phyloP scores from a whole-genome alignment of 2,888 invertebrate species.

The Tolmerus cingulatus region DNA sequence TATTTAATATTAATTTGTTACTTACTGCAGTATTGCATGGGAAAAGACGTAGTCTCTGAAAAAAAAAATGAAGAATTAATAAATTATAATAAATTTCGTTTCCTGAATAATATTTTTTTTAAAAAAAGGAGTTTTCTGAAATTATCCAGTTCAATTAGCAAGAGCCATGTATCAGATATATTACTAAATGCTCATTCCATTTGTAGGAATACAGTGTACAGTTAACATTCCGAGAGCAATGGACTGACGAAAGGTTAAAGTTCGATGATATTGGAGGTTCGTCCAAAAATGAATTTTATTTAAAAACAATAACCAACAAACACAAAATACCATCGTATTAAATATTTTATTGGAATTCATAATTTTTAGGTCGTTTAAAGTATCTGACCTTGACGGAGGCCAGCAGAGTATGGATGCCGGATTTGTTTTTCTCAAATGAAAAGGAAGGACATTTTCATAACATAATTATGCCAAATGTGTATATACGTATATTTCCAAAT shows the following conservation, averaged over 20 bases:
- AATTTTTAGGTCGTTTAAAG: slow-evolving; percentile 77
- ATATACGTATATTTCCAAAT: slow-evolving; percentile 94
- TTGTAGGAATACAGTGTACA: slow-evolving; percentile 95
- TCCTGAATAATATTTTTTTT: neutral
- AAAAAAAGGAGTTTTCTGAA: neutral
- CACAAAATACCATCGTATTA: neutral
- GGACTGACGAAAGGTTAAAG: slow-evolving; percentile 91
- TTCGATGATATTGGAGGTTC: slow-evolving; percentile 87
- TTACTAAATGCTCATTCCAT: slow-evolving; percentile 6
- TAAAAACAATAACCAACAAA: neutral
- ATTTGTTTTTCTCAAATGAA: slow-evolving; percentile 97
- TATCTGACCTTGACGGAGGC: slow-evolving; percentile 94
- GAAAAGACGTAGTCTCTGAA: neutral
- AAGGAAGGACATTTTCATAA: slow-evolving; percentile 97
- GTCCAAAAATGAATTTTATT: slow-evolving; percentile 52
- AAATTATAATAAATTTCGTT: slow-evolving; percentile 5
- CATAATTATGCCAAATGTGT: slow-evolving; percentile 97
- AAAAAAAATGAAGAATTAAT: neutral
- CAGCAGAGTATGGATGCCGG: slow-evolving; percentile 97
- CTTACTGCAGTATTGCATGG: neutral
- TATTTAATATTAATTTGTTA: neutral
- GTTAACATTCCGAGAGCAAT: slow-evolving; percentile 96
- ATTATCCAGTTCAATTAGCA: neutral
- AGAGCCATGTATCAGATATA: neutral
- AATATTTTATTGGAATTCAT: neutral